These are phyloP conservation scores for Stegana nigrithorax DNA, from an alignment of 2,888 invertebrate genomes.

Conservation along the genomic window DNA sequence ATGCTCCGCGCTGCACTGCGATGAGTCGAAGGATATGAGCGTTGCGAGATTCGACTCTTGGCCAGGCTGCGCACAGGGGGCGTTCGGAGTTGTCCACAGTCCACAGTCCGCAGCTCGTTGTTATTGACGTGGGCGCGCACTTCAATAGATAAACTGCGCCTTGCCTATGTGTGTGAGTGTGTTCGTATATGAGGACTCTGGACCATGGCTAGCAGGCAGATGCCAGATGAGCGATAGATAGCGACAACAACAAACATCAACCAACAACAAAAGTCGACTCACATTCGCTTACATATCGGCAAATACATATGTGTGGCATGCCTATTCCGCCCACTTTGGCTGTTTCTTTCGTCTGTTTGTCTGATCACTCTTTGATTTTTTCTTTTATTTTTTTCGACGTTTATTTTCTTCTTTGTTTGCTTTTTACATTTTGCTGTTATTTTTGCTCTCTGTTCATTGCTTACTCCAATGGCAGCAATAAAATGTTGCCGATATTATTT, in stretches of 20 bases:
- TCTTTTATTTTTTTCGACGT: background rate
- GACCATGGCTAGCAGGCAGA: too few relatives aligned
- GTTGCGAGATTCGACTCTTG: constrained; percentile 1
- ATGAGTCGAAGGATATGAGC: background rate
- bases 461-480: constrained; percentile 43
- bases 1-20: background rate
- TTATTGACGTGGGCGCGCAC: constrained; percentile 45
- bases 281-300: too few relatives aligned
- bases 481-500: constrained; percentile 64
- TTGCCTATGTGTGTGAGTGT: too few relatives aligned
- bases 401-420: constrained; percentile 32
- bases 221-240: too few relatives aligned
- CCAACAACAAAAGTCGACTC: too few relatives aligned
- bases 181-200: too few relatives aligned
- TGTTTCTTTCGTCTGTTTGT: constrained; percentile 22
- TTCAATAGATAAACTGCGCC: constrained; percentile 50
- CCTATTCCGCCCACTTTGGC: background rate
- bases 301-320: constrained; percentile 33
- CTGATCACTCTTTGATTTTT: too few relatives aligned
- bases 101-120: too few relatives aligned
- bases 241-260: too few relatives aligned
- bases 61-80: constrained; percentile 25
- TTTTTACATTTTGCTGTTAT: constrained; percentile 1
- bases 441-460: background rate
- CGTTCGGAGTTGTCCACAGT: too few relatives aligned